Percentiles rank a stretch among this genome's conserved stretches.
Evolutionary conservation across 2,888 invertebrate species (phyloP).

Genomic region (Iphiclides podalirius): DNA sequence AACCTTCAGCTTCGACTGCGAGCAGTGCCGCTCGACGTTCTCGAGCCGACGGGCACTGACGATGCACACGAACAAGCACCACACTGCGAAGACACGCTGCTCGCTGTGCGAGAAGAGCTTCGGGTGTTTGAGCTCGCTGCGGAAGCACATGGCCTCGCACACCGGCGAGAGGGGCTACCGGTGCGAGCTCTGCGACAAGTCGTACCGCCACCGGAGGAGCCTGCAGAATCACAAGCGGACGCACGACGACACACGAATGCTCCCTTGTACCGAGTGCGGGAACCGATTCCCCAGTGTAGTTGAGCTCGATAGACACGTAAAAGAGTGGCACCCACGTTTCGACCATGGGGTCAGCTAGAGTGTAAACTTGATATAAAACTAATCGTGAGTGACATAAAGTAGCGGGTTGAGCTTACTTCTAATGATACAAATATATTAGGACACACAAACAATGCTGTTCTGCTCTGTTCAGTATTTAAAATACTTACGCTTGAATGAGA

Average conservation of each 20-base stretch:
- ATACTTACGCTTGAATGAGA: too few relatives aligned
- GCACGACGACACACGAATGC: too few relatives aligned
- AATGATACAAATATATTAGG: too few relatives aligned
- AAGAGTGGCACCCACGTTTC: conserved; percentile 54
- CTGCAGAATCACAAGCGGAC: conserved; percentile 39
- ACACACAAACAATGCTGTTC: too few relatives aligned
- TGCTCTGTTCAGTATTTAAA: too few relatives aligned
- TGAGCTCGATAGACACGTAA: conserved; percentile 49
- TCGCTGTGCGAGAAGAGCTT: conserved; percentile 32
- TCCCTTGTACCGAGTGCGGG: conserved; percentile 52
- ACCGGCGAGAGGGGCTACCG: conserved; percentile 33
- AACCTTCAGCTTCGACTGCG: conserved; percentile 38
- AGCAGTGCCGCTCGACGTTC: conserved; percentile 59
- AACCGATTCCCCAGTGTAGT: conserved; percentile 40
- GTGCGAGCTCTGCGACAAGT: conserved; percentile 35
- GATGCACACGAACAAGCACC: conserved; percentile 29
- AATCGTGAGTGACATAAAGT: too few relatives aligned
- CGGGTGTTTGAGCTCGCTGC: conserved; percentile 27
- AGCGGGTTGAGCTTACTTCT: too few relatives aligned
- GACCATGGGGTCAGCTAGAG: conserved; percentile 34
- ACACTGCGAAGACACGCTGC: conserved; percentile 30
- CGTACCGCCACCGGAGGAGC: conserved; percentile 41
- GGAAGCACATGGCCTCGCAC: conserved; percentile 38
- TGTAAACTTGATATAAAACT: too few relatives aligned
- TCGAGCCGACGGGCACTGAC: conserved; percentile 46